Conservation (phyloP, 2,888 invertebrate species). For the Mongoloraphidia duomilia region DNA sequence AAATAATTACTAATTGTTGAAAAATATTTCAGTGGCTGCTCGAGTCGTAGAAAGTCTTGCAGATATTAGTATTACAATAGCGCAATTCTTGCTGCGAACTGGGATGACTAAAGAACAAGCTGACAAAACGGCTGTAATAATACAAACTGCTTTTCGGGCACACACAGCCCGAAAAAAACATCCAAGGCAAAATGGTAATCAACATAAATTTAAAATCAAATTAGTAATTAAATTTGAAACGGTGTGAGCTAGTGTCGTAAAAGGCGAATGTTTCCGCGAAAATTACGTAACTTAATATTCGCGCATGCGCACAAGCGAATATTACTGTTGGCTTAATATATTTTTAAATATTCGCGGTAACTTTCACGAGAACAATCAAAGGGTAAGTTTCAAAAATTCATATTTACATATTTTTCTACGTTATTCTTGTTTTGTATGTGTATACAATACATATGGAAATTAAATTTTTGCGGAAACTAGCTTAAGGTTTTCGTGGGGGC, state of each 20-base stretch:
- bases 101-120: constrained; percentile 24
- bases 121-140: constrained; percentile 21
- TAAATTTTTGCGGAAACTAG: neutral
- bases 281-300: no score
- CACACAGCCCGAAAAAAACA: constrained; percentile 14
- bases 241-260: no score
- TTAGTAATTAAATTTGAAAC: no score
- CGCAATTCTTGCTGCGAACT: constrained; percentile 21
- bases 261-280: no score
- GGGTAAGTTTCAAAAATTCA: no score
- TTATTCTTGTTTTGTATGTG: neutral
- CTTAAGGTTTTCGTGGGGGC: no score
- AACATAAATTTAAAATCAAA: neutral
- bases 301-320: no score
- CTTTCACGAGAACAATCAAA: no score
- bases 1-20: no score
- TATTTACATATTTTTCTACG: no score
- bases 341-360: no score
- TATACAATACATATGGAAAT: neutral
- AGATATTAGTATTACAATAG: constrained; percentile 24
- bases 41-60: constrained; percentile 25
- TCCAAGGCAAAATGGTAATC: neutral
- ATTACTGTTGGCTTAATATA: no score
- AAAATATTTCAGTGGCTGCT: constrained; percentile 22
- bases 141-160: constrained; percentile 22